Percentiles rank a stretch among this genome's conserved stretches.
Evolutionary conservation across 1,140 invertebrate genomes (phyloP).

Genomic region (Aphis craccivora): DNA sequence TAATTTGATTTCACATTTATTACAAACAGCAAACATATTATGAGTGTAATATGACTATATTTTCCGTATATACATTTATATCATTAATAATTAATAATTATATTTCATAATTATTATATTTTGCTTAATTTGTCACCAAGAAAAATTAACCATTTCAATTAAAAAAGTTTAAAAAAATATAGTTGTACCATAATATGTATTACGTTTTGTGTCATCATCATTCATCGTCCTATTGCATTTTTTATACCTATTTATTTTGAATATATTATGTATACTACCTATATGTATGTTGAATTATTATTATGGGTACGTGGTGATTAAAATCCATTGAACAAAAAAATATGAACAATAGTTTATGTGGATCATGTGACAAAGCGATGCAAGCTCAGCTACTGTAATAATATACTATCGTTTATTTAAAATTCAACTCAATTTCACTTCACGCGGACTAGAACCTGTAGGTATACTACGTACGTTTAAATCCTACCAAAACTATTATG

Average conservation of each 20-base stretch:
- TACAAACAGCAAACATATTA: background rate
- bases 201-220: background rate
- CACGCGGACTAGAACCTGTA: background rate
- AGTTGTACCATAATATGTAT: background rate
- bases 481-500: slow-evolving; percentile 16
- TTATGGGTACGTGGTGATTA: background rate
- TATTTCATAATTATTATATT: no score
- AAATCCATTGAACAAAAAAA: background rate
- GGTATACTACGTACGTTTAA: background rate
- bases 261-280: background rate
- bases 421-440: background rate
- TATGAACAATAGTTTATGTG: background rate
- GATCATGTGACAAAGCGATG: background rate
- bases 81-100: background rate
- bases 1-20: background rate
- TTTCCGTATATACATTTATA: background rate
- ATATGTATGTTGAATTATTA: no score
- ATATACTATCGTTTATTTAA: background rate
- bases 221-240: background rate
- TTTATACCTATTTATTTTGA: background rate
- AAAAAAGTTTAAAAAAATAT: background rate
- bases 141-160: background rate
- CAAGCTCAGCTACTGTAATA: background rate
- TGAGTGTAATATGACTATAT: no score
- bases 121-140: no score